Conservation (phyloP, 30 jellyfish, hydroid and myxozoan genomes). For the Catostylus mosaicus region DNA sequence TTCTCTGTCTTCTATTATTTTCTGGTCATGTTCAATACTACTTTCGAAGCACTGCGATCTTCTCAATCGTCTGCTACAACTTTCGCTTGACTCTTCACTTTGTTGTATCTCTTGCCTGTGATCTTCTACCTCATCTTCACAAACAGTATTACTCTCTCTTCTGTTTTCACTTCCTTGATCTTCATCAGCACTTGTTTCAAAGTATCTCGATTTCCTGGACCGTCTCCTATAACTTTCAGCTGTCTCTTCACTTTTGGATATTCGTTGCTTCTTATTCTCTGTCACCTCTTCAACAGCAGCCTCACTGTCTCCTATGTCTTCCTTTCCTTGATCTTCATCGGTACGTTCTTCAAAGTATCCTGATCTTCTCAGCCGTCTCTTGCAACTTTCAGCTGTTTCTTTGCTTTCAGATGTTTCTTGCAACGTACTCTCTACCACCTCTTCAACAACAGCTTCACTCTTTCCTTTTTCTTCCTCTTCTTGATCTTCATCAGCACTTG, state of each 20-base stretch:
- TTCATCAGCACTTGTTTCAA: background rate
- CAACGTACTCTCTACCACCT: background rate
- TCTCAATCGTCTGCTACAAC: background rate
- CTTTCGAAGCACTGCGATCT: background rate
- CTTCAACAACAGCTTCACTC: background rate
- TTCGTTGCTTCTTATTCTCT: background rate
- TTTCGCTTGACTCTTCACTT: background rate
- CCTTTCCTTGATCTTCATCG: background rate
- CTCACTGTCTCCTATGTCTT: background rate
- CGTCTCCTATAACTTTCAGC: background rate
- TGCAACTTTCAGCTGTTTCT: background rate
- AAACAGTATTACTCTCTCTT: background rate
- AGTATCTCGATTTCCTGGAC: background rate
- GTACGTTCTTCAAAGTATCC: constrained; percentile 1
- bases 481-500: background rate
- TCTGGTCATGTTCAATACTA: background rate
- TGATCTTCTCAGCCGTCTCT: constrained; percentile 1
- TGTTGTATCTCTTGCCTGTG: background rate
- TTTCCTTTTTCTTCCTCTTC: background rate
- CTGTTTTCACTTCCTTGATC: background rate
- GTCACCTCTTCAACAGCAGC: background rate
- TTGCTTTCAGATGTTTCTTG: background rate
- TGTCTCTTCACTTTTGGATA: background rate
- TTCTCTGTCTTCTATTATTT: background rate
- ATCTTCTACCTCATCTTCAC: background rate